phyloP scores from a whole-genome alignment of 1,140 invertebrate species.

The Argopecten irradians region DNA sequence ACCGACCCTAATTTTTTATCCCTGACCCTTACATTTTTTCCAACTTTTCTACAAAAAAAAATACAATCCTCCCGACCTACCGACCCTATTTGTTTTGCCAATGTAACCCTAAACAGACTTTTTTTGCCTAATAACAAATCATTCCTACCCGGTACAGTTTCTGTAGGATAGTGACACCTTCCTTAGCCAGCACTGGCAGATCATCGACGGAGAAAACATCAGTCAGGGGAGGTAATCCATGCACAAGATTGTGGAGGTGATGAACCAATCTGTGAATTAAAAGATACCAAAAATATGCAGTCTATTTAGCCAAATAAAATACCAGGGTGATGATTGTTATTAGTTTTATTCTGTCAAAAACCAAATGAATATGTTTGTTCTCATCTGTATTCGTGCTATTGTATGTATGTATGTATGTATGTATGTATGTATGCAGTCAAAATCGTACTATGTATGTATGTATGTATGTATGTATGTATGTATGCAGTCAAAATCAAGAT shows the following conservation, averaged over 20 bases:
- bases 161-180: constrained; percentile 54
- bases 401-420: not conserved
- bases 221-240: constrained; percentile 51
- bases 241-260: constrained; percentile 54
- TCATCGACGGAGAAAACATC: constrained; percentile 25
- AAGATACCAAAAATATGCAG: not conserved
- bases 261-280: constrained; percentile 60
- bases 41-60: too few relatives aligned
- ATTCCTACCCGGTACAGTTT: constrained; percentile 61
- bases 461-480: not conserved
- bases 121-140: not conserved
- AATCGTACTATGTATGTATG: not conserved
- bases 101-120: too few relatives aligned
- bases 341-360: not conserved
- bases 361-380: not conserved
- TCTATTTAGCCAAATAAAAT: not conserved
- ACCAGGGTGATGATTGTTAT: not conserved
- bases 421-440: not conserved
- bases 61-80: too few relatives aligned
- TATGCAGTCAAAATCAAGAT: not conserved
- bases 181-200: constrained; percentile 51
- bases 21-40: too few relatives aligned
- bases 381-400: not conserved
- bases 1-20: too few relatives aligned
- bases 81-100: too few relatives aligned